phyloP scores from a whole-genome alignment of 1,140 invertebrate species.

The Leguminivora glycinivorella region DNA sequence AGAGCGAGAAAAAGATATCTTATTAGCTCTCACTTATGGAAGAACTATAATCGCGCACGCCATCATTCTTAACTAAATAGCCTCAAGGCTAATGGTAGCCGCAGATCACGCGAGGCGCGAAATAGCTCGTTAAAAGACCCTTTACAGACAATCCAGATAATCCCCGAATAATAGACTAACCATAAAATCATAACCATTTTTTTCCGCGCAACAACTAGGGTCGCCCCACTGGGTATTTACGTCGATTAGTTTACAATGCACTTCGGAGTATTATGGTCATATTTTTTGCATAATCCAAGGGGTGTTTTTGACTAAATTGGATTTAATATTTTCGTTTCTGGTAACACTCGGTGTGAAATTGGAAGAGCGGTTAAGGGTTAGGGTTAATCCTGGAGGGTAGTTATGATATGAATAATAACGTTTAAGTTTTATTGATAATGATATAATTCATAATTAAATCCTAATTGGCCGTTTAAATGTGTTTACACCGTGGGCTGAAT shows the following conservation, averaged over 20 bases:
- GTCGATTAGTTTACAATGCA: conserved; percentile 66
- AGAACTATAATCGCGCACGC: conserved; percentile 35
- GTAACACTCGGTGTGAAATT: conserved; percentile 75
- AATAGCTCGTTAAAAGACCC: conserved; percentile 71
- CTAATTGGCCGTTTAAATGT: neutral
- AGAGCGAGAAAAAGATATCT: too few species aligned
- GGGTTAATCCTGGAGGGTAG: conserved; percentile 56
- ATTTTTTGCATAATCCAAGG: conserved; percentile 74
- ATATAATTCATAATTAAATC: neutral
- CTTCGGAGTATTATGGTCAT: conserved; percentile 70
- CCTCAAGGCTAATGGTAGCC: neutral
- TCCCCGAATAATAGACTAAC: conserved; percentile 75
- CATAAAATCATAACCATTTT: conserved; percentile 74
- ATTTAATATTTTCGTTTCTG: conserved; percentile 77
- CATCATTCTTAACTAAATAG: conserved; percentile 29
- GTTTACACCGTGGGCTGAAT: too few species aligned
- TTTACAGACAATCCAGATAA: conserved; percentile 74
- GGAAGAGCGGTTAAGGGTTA: conserved; percentile 68
- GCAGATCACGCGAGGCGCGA: conserved; percentile 68
- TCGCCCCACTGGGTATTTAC: conserved; percentile 50
- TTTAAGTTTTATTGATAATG: neutral
- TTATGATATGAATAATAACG: conserved; percentile 9
- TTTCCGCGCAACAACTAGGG: conserved; percentile 62
- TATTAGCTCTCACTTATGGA: too few species aligned
- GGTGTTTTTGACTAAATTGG: conserved; percentile 65